These are phyloP conservation scores for Phaonia tiefii DNA, from an alignment of 2,888 invertebrate species.

Conservation along the genomic window DNA sequence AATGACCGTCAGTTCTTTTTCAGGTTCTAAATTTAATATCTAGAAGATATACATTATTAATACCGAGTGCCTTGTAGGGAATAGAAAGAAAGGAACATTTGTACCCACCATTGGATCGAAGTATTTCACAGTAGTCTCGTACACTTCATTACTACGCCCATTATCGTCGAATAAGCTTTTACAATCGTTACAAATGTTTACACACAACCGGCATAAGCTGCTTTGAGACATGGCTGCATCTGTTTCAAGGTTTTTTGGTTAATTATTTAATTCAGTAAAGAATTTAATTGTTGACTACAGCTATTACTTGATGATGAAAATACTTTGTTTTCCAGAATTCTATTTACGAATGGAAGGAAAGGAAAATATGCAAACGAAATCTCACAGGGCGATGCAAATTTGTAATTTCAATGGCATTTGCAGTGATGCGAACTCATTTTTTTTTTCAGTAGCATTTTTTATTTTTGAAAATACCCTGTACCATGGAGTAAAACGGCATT, in stretches of 20 bases:
- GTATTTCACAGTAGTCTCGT: conserved; percentile 61
- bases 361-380: no score
- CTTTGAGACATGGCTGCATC: neutral
- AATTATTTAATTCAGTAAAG: neutral
- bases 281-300: neutral
- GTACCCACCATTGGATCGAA: conserved; percentile 62
- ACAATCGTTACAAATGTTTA: conserved; percentile 39
- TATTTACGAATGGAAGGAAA: no score
- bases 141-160: conserved; percentile 54
- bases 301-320: neutral
- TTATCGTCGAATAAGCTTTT: conserved; percentile 51
- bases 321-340: neutral
- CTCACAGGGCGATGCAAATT: no score
- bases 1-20: neutral
- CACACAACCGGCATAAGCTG: conserved; percentile 11
- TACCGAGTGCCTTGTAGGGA: no score
- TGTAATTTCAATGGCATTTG: no score
- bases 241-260: neutral
- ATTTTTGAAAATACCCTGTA: no score
- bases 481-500: no score
- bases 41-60: no score
- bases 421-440: no score
- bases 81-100: neutral
- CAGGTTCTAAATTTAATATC: no score
- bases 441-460: no score